These are phyloP conservation scores for Ataeniobius toweri DNA, from an alignment of 2,797 vertebrate species.

Conservation along the genomic window DNA sequence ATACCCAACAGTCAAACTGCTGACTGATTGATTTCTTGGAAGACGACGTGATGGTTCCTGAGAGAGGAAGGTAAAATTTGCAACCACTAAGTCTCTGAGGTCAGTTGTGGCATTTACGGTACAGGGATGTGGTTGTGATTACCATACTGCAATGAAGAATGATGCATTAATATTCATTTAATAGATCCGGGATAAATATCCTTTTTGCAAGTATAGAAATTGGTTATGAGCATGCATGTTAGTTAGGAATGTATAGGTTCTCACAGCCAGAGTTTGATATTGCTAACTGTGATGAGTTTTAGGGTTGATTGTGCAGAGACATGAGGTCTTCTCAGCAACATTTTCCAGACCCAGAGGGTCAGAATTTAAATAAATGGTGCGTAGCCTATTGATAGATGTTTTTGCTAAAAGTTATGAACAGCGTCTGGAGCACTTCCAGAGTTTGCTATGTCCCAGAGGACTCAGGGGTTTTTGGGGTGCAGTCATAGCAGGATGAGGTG, in stretches of 20 bases:
- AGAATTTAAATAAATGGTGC: background rate
- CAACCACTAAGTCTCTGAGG: constrained; percentile 53
- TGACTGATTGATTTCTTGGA: constrained; percentile 87
- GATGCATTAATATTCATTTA: background rate
- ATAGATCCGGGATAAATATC: background rate
- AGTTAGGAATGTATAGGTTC: background rate
- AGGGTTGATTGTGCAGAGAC: constrained; percentile 12
- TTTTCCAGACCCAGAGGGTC: constrained; percentile 3
- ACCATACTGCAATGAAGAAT: constrained; percentile 17
- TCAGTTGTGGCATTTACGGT: constrained; percentile 16
- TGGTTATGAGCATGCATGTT: background rate
- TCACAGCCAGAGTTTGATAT: background rate
- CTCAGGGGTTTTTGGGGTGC: constrained; percentile 63
- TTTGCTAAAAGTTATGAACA: constrained; percentile 16
- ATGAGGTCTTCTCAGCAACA: background rate
- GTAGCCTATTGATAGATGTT: background rate
- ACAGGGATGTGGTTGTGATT: constrained; percentile 8
- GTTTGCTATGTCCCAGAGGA: constrained; percentile 60
- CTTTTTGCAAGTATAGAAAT: background rate
- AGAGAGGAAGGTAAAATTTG: constrained; percentile 69
- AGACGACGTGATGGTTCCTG: constrained; percentile 71
- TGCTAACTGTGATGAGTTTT: constrained; percentile 1
- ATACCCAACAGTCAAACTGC: constrained; percentile 84
- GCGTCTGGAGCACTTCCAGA: constrained; percentile 55
- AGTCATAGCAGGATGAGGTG: constrained; percentile 70